Base-by-base conservation (phyloP, 2,888 invertebrate genomes). In the Ectemnius lituratus region DNA sequence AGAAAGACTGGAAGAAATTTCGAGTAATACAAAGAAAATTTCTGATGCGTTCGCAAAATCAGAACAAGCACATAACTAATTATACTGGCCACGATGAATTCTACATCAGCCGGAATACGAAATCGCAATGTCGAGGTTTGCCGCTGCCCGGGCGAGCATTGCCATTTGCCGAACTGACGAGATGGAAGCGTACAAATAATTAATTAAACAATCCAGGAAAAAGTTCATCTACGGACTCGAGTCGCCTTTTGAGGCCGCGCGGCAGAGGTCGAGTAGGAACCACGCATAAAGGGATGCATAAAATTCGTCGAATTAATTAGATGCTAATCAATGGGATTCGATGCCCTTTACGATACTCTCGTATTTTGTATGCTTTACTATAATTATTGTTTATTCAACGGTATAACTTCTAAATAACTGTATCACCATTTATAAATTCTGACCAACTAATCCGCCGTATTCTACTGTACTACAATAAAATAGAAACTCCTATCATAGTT, bases 191-290 rank as follows among this genome's bases (percentile, higher is more conserved):
- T 45, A 69, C 73, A 75, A 73, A 73, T 69, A 75, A 69, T 63
- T 75, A 73, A 75, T 75, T 74, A 74, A 69, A 75, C 49, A 75
- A 67, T 75, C 27, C 59, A 37, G 63, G 46, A 69, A 74, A 74
- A 66, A 52, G 69, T 59, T 52, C 64, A 68, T 60, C 18, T 56
- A 14, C n/a, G 8, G 11, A 37, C 37, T 37, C 37, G 37, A 11
- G 37, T 37, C 37, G 37, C 52, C 52, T 52, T 18, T n/a, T 16
- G 52, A 16, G 16, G 16, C 52, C 16, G 52, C n/a, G 18, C n/a
- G 18, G 52, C 52, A 18, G 52, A n/a, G 18, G 18, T 16, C 52
- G 52, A 5, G 52, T 5, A 52, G 52, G 16, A 18, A 16, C 52
- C 13, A 16, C 18, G 18, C n/a, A 16, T 52, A 52, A 52, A 52